A percentile compares a stretch with the other conserved stretches of the same genome.
phyloP scores from a whole-genome alignment of 2,797 vertebrate species.

The Chrysocyon brachyurus region DNA sequence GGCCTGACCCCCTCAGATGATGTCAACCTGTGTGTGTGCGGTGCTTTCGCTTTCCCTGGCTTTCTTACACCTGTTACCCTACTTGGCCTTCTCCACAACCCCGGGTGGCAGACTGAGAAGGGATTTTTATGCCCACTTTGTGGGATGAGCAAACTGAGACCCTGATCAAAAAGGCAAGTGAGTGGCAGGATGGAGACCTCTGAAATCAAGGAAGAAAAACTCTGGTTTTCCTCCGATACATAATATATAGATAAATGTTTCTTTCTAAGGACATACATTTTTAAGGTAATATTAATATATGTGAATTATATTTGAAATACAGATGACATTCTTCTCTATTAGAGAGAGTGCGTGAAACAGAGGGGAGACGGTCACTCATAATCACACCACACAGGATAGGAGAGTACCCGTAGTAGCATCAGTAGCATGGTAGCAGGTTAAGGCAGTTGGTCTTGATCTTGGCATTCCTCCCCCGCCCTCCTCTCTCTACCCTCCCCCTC shows the following conservation, averaged over 20 bases:
- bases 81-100: not conserved
- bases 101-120: not conserved
- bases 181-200: not conserved
- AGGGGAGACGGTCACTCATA: too few relatives aligned
- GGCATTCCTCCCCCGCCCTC: not conserved
- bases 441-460: not conserved
- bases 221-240: too few relatives aligned
- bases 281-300: not conserved
- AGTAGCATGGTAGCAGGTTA: fast-evolving
- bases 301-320: not conserved
- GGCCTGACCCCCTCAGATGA: fast-evolving
- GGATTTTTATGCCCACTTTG: not conserved
- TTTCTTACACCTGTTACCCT: not conserved
- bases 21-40: fast-evolving
- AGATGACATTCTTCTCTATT: not conserved
- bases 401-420: too few relatives aligned
- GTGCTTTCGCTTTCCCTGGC: not conserved
- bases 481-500: not conserved
- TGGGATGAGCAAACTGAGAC: not conserved
- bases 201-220: not conserved
- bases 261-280: not conserved
- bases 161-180: not conserved
- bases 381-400: not conserved
- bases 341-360: not conserved
- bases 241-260: too few relatives aligned